A percentile compares a stretch with the other conserved stretches of the same genome.
These are phyloP conservation scores for Congeria kusceri DNA, from an alignment of 2,888 invertebrate genomes.

Conservation along the genomic window DNA sequence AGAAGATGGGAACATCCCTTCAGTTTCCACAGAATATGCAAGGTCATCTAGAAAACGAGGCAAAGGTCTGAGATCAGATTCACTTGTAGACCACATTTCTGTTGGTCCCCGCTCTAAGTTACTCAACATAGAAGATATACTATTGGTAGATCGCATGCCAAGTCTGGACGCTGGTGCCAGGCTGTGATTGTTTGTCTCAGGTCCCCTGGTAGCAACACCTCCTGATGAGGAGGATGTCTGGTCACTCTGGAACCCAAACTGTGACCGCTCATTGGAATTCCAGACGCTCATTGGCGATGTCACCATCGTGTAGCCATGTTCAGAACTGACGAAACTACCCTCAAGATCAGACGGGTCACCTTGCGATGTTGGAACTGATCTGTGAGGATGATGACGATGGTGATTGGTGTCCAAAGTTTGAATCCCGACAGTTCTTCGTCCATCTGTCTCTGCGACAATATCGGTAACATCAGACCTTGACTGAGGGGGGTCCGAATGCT, in stretches of 20 bases:
- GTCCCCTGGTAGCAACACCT: slow-evolving; percentile 32
- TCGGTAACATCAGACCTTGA: slow-evolving; percentile 32
- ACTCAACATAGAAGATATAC: slow-evolving; percentile 50
- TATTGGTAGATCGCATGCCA: slow-evolving; percentile 40
- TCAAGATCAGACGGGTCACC: slow-evolving; percentile 48
- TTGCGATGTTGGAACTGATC: slow-evolving; percentile 26
- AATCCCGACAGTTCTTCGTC: slow-evolving; percentile 57
- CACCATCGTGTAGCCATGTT: slow-evolving; percentile 52
- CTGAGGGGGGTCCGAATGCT: slow-evolving; percentile 14
- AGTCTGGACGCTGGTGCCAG: slow-evolving; percentile 50
- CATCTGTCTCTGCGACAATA: slow-evolving; percentile 30
- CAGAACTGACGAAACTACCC: slow-evolving; percentile 50
- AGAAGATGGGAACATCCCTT: slow-evolving; percentile 59
- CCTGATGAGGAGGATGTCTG: slow-evolving; percentile 52
- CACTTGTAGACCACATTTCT: slow-evolving; percentile 69
- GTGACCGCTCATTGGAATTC: slow-evolving; percentile 67
- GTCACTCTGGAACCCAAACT: slow-evolving; percentile 51
- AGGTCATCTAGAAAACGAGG: slow-evolving; percentile 53
- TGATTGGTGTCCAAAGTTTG: slow-evolving; percentile 36
- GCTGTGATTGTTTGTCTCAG: slow-evolving; percentile 45
- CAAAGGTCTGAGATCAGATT: slow-evolving; percentile 39
- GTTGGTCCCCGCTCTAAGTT: slow-evolving; percentile 57
- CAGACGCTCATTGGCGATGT: slow-evolving; percentile 71
- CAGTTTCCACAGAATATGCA: slow-evolving; percentile 67
- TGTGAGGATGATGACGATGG: slow-evolving; percentile 24